Base-by-base conservation (phyloP, 2,113 vertebrate genomes). In the Myrmecophaga tridactyla region DNA sequence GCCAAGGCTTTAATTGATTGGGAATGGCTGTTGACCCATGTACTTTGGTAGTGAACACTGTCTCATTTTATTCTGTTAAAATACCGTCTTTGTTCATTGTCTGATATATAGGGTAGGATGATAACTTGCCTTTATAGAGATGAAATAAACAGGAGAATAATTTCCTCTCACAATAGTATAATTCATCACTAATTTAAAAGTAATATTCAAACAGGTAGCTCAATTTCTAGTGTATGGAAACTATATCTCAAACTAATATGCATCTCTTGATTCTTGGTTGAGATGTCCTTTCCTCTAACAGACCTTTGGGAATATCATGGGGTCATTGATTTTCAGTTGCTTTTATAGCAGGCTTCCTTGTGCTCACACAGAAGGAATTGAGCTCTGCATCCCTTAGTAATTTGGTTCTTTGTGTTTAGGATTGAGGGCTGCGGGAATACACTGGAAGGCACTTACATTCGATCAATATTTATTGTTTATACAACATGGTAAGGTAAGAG, bases 121-220 rank as follows among this genome's bases (percentile, higher is more conserved):
- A 9, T 88, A 72, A 78, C 18, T 56, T 95, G 31, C 3, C 39
- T 90, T 43, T 63, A 88, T 3, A 82, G 51, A 86, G 51, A 88
- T 58, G 34, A 92, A 70, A 92, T 84, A 56, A 69, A 85, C 11
- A 27, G 21, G 72, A 88, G 11, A 65, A 70, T 18, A 51, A 6
- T 63, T 39, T 88, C 48, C 88, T 29, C 17, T 13, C 89, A 7
- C 11, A n/a, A n/a, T 20, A 67, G 7, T 43, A 46, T 86, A 82
- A 92, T 31, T 63, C 18, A 14, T 67, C 7, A 46, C 20, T n/a
- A 82, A 70, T 92, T 97, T 95, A 95, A 93, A 97, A 92, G 43
- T 63, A 69, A 81, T 81, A 72, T 82, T 7, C 46, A 93, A 95
- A 80, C 14, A 89, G 0, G 11, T 51, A 51, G 34, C 70, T 67